Conservation (phyloP, 2,888 invertebrate species). For the Cordilura impudica region DNA sequence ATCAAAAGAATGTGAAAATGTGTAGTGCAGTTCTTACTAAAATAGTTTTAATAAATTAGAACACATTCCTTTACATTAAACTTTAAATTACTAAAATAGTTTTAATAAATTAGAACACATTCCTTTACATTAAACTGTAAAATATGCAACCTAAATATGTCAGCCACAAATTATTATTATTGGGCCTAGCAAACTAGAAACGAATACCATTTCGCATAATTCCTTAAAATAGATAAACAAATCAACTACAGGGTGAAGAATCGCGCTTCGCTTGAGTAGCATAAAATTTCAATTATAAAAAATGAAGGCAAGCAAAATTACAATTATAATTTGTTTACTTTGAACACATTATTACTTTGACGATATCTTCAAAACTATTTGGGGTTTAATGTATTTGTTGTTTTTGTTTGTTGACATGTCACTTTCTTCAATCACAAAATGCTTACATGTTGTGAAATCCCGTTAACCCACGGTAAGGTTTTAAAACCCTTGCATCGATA, state of each 20-base stretch:
- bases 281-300: too few species aligned
- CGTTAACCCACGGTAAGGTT: too few species aligned
- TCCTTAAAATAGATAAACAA: conserved; percentile 43
- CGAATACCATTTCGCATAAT: not conserved
- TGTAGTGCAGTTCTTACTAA: not conserved
- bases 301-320: too few species aligned
- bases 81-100: conserved; percentile 8
- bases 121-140: not conserved
- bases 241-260: not conserved
- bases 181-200: not conserved
- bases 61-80: not conserved
- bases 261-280: not conserved
- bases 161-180: conserved; percentile 8
- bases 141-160: conserved; percentile 17
- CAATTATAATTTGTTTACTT: too few species aligned
- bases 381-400: too few species aligned
- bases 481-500: too few species aligned
- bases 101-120: not conserved
- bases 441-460: too few species aligned
- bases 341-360: too few species aligned
- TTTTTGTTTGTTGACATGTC: too few species aligned
- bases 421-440: too few species aligned
- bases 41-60: conserved; percentile 3
- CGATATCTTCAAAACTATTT: too few species aligned
- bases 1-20: too few species aligned